These are phyloP conservation scores for Mola mola DNA, from an alignment of 2,113 vertebrate genomes.

Conservation along the genomic window DNA sequence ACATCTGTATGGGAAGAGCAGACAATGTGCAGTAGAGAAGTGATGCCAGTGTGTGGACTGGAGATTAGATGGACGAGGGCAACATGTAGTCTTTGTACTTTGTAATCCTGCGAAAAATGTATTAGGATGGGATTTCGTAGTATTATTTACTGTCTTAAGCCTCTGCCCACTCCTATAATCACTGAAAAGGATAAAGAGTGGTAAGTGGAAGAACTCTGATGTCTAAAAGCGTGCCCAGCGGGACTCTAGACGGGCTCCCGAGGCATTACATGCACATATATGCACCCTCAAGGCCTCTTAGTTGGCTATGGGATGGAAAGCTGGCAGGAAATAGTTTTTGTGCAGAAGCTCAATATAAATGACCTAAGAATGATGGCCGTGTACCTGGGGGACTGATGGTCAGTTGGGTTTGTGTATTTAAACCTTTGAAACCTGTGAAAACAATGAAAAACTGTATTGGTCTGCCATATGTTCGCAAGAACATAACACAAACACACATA, in stretches of 20 bases:
- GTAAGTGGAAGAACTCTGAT: conserved; percentile 46
- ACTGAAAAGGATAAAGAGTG: conserved; percentile 44
- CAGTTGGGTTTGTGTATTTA: conserved; percentile 72
- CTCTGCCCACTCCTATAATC: conserved; percentile 39
- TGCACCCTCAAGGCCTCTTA: conserved; percentile 41
- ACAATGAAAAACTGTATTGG: conserved; percentile 64
- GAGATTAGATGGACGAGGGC: conserved; percentile 41
- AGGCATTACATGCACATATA: conserved; percentile 58
- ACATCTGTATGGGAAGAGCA: conserved; percentile 39
- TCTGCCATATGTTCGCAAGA: conserved; percentile 72
- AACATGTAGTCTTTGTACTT: conserved; percentile 48
- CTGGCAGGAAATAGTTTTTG: conserved; percentile 55
- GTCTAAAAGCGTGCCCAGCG: conserved; percentile 14
- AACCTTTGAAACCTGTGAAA: no score
- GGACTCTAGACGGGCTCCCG: conserved; percentile 42
- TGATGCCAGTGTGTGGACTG: conserved; percentile 42
- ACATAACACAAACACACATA: conserved; percentile 40
- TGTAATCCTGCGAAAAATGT: conserved; percentile 26
- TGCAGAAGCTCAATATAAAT: conserved; percentile 69
- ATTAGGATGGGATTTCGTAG: conserved; percentile 30
- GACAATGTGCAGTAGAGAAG: conserved; percentile 2
- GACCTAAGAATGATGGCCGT: conserved; percentile 62
- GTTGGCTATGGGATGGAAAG: conserved; percentile 67
- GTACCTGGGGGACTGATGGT: conserved; percentile 64
- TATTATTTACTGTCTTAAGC: conserved; percentile 50